Base-by-base conservation (phyloP, 2,113 vertebrate species). In the Speoplatyrhinus poulsoni region DNA sequence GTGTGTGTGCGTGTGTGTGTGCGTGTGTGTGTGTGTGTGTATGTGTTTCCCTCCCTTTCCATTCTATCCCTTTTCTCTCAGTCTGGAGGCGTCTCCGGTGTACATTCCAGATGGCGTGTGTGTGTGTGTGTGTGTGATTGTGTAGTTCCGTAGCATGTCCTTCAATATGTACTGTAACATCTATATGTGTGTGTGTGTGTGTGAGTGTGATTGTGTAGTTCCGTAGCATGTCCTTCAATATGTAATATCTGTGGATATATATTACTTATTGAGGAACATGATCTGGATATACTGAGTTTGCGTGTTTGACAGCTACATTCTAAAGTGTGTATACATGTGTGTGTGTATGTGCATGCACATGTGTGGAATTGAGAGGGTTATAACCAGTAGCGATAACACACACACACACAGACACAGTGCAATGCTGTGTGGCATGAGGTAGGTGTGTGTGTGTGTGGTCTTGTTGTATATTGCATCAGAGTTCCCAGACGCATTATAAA, bases 391-490 rank as follows among this genome's bases (percentile, higher is more conserved):
- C 36, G 3, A 41, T 41, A 41, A 41, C 36, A 41, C 36, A 7
- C 36, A 7, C 36, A 41, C 36, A 41, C 36, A 41, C 3, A 7
- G 4, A 62, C n/a, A 1, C 15, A 12, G 19, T 13, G 13, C 36
- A 65, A 19, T 8, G 32, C 16, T 36, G 8, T 15, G 65, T 58
- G 46, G n/a, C n/a, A n/a, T n/a, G n/a, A n/a, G 6, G 11, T 15
- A 19, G 26, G 60, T 46, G 41, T 33, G 46, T 26, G 32, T 41
- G 60, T 46, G 19, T n/a, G 26, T 64, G 49, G 46, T 67, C 69
- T 75, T 70, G 77, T 79, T 80, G 79, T 62, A 82, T 75, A 84
- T 85, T 87, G 84, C 81, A 73, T 80, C 82, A 81, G 74, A 77
- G 82, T 85, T 80, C 66, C 80, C 60, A 73, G 86, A 89, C 81